Percentiles rank a stretch among this genome's conserved stretches.
Conservation (phyloP, 2,888 invertebrate genomes). For the Petrophora chlorosata region DNA sequence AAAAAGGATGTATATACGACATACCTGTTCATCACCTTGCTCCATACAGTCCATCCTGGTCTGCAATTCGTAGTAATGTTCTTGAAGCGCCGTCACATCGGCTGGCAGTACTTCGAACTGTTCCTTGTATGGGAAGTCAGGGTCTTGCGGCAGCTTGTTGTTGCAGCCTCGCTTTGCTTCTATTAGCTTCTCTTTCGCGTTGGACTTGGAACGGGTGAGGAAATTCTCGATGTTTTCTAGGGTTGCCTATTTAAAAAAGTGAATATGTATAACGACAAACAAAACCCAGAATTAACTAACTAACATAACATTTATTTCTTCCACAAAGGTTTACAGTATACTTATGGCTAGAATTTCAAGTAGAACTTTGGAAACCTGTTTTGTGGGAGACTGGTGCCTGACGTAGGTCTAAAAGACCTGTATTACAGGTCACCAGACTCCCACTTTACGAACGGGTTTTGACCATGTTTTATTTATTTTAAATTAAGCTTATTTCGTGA, state of each 20-base stretch:
- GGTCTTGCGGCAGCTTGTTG: conserved; percentile 82
- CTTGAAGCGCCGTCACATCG: conserved; percentile 79
- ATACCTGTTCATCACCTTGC: conserved; percentile 82
- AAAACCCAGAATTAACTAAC: background rate
- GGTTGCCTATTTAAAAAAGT: conserved; percentile 48
- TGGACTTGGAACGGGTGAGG: conserved; percentile 55
- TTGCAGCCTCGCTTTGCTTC: conserved; percentile 83
- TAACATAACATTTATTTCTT: no score
- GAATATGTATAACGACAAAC: background rate
- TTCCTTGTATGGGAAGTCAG: conserved; percentile 78
- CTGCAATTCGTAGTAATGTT: conserved; percentile 79
- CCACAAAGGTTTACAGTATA: no score
- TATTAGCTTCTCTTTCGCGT: conserved; percentile 75
- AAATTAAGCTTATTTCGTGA: no score
- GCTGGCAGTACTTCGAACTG: conserved; percentile 82
- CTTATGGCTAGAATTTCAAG: no score
- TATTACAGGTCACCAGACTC: no score
- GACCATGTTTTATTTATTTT: no score
- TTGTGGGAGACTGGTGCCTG: no score
- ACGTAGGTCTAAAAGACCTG: no score
- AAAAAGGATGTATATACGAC: background rate
- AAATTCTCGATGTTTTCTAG: conserved; percentile 62
- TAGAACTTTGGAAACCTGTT: no score
- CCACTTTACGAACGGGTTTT: no score
- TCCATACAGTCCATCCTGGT: conserved; percentile 87